These are phyloP conservation scores for Galerucella calmariensis DNA, from an alignment of 2,888 invertebrate genomes.

Conservation along the genomic window DNA sequence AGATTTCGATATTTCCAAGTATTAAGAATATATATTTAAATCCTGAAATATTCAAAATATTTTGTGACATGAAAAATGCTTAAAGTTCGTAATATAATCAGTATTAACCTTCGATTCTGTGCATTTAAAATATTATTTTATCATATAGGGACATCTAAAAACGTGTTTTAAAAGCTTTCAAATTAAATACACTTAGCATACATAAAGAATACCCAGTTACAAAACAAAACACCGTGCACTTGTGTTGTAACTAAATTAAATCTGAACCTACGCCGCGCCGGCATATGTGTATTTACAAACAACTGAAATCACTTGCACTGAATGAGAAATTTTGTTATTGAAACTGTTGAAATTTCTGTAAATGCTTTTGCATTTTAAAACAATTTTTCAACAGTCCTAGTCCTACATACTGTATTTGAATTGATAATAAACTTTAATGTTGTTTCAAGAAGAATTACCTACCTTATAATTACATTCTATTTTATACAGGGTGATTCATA, in stretches of 20 bases:
- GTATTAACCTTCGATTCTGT: background rate
- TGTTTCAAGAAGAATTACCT: too few relatives aligned
- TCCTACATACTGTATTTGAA: background rate
- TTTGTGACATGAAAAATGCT: background rate
- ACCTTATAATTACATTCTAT: too few relatives aligned
- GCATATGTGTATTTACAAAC: slow-evolving; percentile 18
- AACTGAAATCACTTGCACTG: slow-evolving; percentile 27
- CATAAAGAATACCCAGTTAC: slow-evolving; percentile 20
- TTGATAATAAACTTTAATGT: background rate
- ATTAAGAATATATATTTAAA: too few relatives aligned
- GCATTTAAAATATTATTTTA: slow-evolving; percentile 9
- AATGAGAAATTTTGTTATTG: slow-evolving; percentile 26
- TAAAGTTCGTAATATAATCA: background rate
- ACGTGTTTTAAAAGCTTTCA: slow-evolving; percentile 7
- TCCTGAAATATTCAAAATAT: background rate
- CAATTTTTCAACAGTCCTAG: background rate
- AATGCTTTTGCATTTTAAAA: slow-evolving; percentile 7
- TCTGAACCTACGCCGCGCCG: slow-evolving; percentile 19
- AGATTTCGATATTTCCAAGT: too few relatives aligned
- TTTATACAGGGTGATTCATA: too few relatives aligned
- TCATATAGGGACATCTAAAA: slow-evolving; percentile 19
- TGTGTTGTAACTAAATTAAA: slow-evolving; percentile 30
- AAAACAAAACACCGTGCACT: slow-evolving; percentile 19
- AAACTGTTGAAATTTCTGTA: slow-evolving; percentile 18
- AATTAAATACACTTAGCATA: slow-evolving; percentile 23